phyloP scores from a whole-genome alignment of 2,113 vertebrate genomes.

The Ammodramus savannarum region DNA sequence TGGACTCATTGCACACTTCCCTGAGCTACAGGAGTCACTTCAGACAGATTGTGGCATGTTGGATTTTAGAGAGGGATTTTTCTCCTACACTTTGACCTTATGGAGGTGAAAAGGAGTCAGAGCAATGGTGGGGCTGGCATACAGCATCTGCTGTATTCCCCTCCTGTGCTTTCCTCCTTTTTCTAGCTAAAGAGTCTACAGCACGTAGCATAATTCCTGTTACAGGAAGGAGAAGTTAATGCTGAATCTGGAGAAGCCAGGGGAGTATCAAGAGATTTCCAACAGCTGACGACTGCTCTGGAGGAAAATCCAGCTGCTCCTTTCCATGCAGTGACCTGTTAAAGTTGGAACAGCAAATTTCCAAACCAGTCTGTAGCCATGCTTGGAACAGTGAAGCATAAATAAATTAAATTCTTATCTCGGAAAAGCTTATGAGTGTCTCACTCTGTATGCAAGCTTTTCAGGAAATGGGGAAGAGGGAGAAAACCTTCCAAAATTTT shows the following conservation, averaged over 20 bases:
- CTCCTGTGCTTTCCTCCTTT: background rate
- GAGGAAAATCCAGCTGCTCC: conserved; percentile 61
- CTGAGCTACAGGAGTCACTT: background rate
- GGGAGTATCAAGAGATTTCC: conserved; percentile 47
- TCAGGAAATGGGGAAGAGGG: conserved; percentile 26
- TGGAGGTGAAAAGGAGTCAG: background rate
- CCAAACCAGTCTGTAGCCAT: conserved; percentile 19
- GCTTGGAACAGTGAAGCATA: conserved; percentile 1
- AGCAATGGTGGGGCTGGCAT: background rate
- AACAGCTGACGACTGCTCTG: conserved; percentile 48
- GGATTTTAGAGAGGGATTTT: background rate
- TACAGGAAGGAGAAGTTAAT: conserved; percentile 47
- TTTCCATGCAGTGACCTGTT: conserved; percentile 44
- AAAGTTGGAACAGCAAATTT: conserved; percentile 40
- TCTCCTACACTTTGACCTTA: background rate
- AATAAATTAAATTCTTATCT: conserved; percentile 65
- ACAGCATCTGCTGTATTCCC: background rate
- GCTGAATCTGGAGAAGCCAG: conserved; percentile 42
- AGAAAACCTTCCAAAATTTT: conserved; percentile 25
- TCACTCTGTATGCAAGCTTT: background rate
- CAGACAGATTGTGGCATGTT: background rate
- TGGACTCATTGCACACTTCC: background rate
- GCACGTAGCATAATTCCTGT: conserved; percentile 15
- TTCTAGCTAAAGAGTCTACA: background rate
- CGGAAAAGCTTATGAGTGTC: conserved; percentile 29